These are phyloP conservation scores for Neolamprologus toae DNA, from an alignment of 2,113 vertebrate species.

Conservation along the genomic window DNA sequence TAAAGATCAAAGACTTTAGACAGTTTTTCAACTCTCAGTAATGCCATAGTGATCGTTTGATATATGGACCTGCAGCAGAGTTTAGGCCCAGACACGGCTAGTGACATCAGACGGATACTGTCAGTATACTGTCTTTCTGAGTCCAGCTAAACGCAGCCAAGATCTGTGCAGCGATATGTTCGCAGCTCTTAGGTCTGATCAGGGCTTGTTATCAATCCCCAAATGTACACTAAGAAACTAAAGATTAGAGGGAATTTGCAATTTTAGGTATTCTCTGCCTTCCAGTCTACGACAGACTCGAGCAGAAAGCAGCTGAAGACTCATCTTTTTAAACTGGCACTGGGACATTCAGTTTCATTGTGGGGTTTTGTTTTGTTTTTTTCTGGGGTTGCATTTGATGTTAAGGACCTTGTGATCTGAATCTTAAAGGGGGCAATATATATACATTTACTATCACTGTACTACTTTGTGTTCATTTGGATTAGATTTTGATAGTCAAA, in stretches of 20 bases:
- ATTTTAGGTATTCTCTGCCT: not conserved
- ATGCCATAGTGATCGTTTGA: too few species aligned
- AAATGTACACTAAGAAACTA: not conserved
- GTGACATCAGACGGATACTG: not conserved
- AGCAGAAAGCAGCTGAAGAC: not conserved
- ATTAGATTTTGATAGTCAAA: not conserved
- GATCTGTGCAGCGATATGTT: not conserved
- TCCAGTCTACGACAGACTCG: not conserved
- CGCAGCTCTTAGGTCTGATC: not conserved
- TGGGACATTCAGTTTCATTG: not conserved
- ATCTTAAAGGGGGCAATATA: not conserved
- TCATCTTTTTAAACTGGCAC: not conserved
- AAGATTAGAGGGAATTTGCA: not conserved
- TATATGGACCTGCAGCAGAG: too few species aligned
- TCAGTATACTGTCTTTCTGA: not conserved
- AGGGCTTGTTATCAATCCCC: not conserved
- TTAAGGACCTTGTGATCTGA: not conserved
- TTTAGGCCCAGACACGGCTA: too few species aligned
- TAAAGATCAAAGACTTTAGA: too few species aligned
- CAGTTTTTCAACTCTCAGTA: too few species aligned
- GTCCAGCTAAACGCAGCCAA: not conserved
- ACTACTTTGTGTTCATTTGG: not conserved
- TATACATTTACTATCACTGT: not conserved
- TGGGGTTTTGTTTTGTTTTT: rapidly evolving
- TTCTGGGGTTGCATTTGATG: not conserved